Conservation (phyloP, 2,888 invertebrate species). For the Polylopha cassiicola region DNA sequence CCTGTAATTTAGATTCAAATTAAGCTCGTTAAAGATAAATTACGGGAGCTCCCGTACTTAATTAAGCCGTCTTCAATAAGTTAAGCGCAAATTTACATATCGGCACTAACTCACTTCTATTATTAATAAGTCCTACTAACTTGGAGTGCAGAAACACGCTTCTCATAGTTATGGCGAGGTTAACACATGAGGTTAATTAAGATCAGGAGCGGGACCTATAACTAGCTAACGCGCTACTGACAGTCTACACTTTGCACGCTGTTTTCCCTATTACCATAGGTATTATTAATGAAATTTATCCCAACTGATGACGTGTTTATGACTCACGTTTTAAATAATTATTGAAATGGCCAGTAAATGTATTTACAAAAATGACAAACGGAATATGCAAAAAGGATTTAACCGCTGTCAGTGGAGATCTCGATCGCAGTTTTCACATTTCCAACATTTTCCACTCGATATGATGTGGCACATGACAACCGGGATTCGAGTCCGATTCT, state of each 20-base stretch:
- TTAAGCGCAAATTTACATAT: constrained; percentile 64
- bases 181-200: constrained; percentile 75
- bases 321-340: constrained; percentile 7
- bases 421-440: constrained; percentile 29
- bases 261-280: constrained; percentile 42
- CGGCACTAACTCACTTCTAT: constrained; percentile 45
- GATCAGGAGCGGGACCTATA: constrained; percentile 65
- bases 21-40: constrained; percentile 22
- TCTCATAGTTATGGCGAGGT: constrained; percentile 62
- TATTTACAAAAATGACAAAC: constrained; percentile 32
- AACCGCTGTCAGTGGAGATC: constrained; percentile 42
- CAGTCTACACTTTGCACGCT: constrained; percentile 54
- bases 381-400: constrained; percentile 47
- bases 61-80: constrained; percentile 56
- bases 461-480: constrained; percentile 42
- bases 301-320: constrained; percentile 21
- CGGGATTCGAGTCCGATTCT: constrained; percentile 38
- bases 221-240: constrained; percentile 56
- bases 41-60: constrained; percentile 37
- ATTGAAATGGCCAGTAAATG: constrained; percentile 12
- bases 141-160: constrained; percentile 39
- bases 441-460: constrained; percentile 37
- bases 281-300: constrained; percentile 24
- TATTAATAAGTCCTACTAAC: constrained; percentile 57
- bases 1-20: constrained; percentile 22